Base-by-base conservation (phyloP, 1,140 invertebrate species). In the Drosophila mayri region DNA sequence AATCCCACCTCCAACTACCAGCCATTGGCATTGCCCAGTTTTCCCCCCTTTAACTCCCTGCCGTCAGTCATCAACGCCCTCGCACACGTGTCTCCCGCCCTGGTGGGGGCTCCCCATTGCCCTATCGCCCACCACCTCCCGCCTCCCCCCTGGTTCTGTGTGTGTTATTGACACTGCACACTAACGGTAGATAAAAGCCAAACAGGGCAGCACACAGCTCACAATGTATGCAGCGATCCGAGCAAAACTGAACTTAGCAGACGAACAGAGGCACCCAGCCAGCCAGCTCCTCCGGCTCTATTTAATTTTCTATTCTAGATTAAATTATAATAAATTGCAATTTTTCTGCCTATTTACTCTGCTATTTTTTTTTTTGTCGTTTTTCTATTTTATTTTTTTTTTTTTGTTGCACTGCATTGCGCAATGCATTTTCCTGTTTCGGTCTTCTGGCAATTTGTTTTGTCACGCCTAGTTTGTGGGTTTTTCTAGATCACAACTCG, bases 321-420 rank as follows among this genome's bases (percentile, higher is more conserved):
- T 88, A 88, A 90, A 88, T 88, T 88, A 88, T 88, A 88, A 88
- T 88, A 88, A 88, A 87, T 87, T 88, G 85, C 85, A 80, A 80
- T 72, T 77, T 79, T 78, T 66, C 44, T 55, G 46, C 60, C 63
- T 44, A 58, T 62, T 63, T 46, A 30, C 43, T 41, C 35, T 14
- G 12, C 18, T 16, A 7, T 35, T 61, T 62, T 38, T 16, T 16
- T 30, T 16, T 18, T 8, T 37, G n/a, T n/a, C 22, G 38, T 55
- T 62, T 40, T n/a, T 14, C 3, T 30, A 25, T 9, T 38, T 37
- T 50, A 49, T 61, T 35, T 12, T 18, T 44, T 12, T 4, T 20
- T n/a, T n/a, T 68, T 41, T 64, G 59, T 66, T 70, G 52, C 59
- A 60, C 61, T 83, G 54, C 66, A 79, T 87, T 87, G 83, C 79